A percentile compares a stretch with the other conserved stretches of the same genome.
phyloP scores from a whole-genome alignment of 2,888 invertebrate species.

The Pedicia rivosa region DNA sequence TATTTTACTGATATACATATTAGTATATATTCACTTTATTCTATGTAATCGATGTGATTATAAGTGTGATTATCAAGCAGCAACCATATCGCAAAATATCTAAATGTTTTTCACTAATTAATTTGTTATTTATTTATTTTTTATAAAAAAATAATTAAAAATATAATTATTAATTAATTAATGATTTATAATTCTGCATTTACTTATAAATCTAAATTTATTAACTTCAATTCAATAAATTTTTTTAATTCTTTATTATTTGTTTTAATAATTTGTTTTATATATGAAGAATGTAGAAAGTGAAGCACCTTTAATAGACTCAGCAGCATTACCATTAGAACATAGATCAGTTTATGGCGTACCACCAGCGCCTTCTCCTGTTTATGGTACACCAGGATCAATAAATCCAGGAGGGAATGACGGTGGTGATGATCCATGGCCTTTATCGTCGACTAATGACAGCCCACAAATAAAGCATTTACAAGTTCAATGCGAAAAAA shows the following conservation, averaged over 20 bases:
- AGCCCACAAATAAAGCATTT: conserved; percentile 87
- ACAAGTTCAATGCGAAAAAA: conserved; percentile 91
- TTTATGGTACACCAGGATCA: conserved; percentile 28
- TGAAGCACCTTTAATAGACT: conserved; percentile 63
- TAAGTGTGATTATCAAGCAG: no score
- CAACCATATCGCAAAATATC: no score
- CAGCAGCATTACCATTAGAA: conserved; percentile 64
- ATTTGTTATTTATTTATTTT: no score
- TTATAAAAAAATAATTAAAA: no score
- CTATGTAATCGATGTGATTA: no score
- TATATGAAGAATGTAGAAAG: conserved; percentile 53
- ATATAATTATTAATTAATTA: no score
- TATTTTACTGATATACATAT: no score
- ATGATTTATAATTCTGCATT: no score
- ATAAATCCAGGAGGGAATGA: conserved; percentile 19
- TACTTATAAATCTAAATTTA: no score
- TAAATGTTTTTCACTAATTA: no score
- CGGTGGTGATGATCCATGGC: conserved; percentile 70
- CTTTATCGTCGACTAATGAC: conserved; percentile 63
- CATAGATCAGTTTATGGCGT: conserved; percentile 65
- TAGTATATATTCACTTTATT: no score
- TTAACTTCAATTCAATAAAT: no score
- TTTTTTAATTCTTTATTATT: conserved; percentile 2
- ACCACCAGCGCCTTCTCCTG: conserved; percentile 37
- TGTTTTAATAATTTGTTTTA: conserved; percentile 12